Evolutionary conservation across 2,888 invertebrate species (phyloP).

Genomic region (Mesorhabditis belari): DNA sequence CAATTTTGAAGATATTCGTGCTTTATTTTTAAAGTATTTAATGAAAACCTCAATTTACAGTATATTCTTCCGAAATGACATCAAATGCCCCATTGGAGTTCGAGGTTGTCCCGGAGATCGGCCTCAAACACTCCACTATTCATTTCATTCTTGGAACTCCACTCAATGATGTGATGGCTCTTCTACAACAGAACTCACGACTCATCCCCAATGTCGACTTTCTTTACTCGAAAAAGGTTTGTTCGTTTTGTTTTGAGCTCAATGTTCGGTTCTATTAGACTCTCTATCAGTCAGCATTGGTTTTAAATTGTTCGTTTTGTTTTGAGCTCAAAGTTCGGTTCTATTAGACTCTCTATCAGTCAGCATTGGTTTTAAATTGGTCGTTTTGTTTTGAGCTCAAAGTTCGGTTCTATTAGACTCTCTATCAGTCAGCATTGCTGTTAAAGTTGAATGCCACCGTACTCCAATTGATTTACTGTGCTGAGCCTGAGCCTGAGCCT

Average conservation of each 20-base stretch:
- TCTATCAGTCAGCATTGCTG: constrained; percentile 26
- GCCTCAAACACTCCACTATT: constrained; percentile 39
- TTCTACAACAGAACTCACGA: constrained; percentile 40
- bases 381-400: constrained; percentile 37
- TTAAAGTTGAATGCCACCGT: too few species aligned
- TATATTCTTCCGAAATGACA: background rate
- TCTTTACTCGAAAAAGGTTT: constrained; percentile 42
- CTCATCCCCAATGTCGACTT: constrained; percentile 39
- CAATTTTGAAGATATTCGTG: too few species aligned
- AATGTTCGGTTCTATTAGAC: too few species aligned
- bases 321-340: constrained; percentile 43
- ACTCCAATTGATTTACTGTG: too few species aligned
- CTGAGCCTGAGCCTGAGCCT: background rate
- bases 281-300: too few species aligned
- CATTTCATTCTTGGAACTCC: constrained; percentile 49
- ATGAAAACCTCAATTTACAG: too few species aligned
- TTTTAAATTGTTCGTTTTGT: constrained; percentile 29
- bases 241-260: constrained; percentile 40
- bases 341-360: too few species aligned
- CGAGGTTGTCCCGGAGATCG: constrained; percentile 48
- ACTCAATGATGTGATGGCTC: constrained; percentile 38
- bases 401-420: too few species aligned
- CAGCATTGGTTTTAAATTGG: constrained; percentile 29
- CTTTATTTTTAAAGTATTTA: too few species aligned
- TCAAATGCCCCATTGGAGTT: constrained; percentile 9